These are phyloP conservation scores for Philantomba maxwellii DNA, from an alignment of 2,113 vertebrate genomes.

Conservation along the genomic window DNA sequence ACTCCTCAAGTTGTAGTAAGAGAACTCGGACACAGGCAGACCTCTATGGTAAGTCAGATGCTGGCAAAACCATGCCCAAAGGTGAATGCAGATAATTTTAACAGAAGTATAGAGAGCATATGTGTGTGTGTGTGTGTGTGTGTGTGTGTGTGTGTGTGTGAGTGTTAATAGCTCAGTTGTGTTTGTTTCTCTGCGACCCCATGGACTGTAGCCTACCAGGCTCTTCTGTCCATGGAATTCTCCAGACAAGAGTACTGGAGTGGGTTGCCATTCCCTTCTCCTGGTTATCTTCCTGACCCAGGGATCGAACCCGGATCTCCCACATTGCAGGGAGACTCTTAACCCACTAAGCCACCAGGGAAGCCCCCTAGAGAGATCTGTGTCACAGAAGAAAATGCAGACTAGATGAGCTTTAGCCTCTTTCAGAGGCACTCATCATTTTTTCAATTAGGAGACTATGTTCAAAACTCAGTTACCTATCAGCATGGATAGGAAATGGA, in stretches of 20 bases:
- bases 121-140: not conserved
- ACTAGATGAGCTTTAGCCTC: not conserved
- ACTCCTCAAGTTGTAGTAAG: not conserved
- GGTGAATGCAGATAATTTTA: not conserved
- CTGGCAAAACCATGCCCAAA: not conserved
- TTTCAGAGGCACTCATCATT: not conserved
- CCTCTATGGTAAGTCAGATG: not conserved
- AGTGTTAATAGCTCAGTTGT: not conserved
- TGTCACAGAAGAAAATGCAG: not conserved
- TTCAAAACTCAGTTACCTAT: not conserved
- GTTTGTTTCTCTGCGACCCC: not conserved
- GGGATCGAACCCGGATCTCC: rapidly evolving
- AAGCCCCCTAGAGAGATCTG: not conserved
- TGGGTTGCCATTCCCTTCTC: not conserved
- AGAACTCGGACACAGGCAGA: not conserved
- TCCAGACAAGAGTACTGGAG: not conserved
- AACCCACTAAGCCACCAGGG: not conserved
- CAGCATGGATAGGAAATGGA: not conserved
- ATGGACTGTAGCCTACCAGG: not conserved
- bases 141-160: not conserved
- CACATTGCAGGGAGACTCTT: not conserved
- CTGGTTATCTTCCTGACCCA: not conserved
- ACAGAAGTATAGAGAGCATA: not conserved
- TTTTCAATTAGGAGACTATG: not conserved
- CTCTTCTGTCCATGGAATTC: not conserved